Evolutionary conservation across 2,797 vertebrate genomes (phyloP).

Genomic region (Sphaeramia orbicularis): DNA sequence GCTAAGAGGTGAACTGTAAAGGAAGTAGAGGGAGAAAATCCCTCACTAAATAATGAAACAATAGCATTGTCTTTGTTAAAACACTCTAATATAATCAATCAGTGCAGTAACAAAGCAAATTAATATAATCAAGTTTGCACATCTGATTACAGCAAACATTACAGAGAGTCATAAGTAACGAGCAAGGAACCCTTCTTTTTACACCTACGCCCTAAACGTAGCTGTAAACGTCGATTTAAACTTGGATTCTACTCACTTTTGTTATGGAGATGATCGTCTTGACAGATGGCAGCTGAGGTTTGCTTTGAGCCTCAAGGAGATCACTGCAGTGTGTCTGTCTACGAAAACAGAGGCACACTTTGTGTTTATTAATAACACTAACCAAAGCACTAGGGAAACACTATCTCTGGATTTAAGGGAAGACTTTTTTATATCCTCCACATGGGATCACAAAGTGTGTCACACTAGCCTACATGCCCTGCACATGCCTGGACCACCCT

Average conservation of each 20-base stretch:
- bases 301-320: conserved; percentile 29
- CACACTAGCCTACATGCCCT: conserved; percentile 57
- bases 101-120: not conserved
- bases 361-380: conserved; percentile 82
- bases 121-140: conserved; percentile 6
- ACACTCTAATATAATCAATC: not conserved
- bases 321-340: conserved; percentile 53
- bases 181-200: not conserved
- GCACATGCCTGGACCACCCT: conserved; percentile 44
- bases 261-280: conserved; percentile 9
- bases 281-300: conserved; percentile 20
- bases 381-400: conserved; percentile 64
- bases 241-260: conserved; percentile 62
- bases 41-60: conserved; percentile 11
- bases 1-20: conserved; percentile 5
- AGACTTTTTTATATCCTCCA: conserved; percentile 47
- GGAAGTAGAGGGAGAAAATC: not conserved
- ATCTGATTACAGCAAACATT: not conserved
- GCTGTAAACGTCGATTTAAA: conserved; percentile 5
- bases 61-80: conserved; percentile 21
- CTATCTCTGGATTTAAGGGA: conserved; percentile 62
- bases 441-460: conserved; percentile 56
- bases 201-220: not conserved
- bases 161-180: not conserved
- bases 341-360: conserved; percentile 74